phyloP scores from a whole-genome alignment of 2,797 vertebrate species.

The Danionella dracula region DNA sequence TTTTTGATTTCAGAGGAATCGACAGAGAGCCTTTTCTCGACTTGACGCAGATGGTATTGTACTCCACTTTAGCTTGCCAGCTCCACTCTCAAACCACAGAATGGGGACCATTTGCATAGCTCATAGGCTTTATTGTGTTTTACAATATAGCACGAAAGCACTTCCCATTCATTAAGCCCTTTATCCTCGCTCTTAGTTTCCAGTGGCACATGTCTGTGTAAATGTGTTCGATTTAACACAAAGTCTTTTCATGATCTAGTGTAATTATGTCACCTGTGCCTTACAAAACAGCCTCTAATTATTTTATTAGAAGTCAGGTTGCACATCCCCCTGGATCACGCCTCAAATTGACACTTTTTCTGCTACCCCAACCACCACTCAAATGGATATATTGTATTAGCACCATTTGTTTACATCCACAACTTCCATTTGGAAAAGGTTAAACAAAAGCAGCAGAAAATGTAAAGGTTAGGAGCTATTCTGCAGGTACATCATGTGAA shows the following conservation, averaged over 20 bases:
- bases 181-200: constrained; percentile 15
- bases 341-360: not conserved
- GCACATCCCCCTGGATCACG: not conserved
- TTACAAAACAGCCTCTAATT: constrained; percentile 24
- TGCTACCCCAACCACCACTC: not conserved
- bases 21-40: constrained; percentile 5
- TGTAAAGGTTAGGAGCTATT: constrained; percentile 22
- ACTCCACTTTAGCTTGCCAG: constrained; percentile 19
- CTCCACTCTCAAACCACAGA: constrained; percentile 9
- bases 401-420: constrained; percentile 7
- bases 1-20: constrained; percentile 28
- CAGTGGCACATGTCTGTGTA: constrained; percentile 34
- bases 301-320: constrained; percentile 32
- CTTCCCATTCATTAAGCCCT: constrained; percentile 27
- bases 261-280: constrained; percentile 36
- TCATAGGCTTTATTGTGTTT: constrained; percentile 35
- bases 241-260: constrained; percentile 24
- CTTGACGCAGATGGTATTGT: constrained; percentile 23
- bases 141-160: constrained; percentile 16
- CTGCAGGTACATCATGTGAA: constrained; percentile 25
- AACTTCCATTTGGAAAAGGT: constrained; percentile 14
- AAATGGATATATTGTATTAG: not conserved
- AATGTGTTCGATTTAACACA: constrained; percentile 31
- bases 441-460: constrained; percentile 14
- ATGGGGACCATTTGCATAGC: constrained; percentile 38